Evolutionary conservation across 2,113 vertebrate species (phyloP), one percentile per base, ranked within the genome.

Genomic region (Crotophaga sulcirostris): DNA sequence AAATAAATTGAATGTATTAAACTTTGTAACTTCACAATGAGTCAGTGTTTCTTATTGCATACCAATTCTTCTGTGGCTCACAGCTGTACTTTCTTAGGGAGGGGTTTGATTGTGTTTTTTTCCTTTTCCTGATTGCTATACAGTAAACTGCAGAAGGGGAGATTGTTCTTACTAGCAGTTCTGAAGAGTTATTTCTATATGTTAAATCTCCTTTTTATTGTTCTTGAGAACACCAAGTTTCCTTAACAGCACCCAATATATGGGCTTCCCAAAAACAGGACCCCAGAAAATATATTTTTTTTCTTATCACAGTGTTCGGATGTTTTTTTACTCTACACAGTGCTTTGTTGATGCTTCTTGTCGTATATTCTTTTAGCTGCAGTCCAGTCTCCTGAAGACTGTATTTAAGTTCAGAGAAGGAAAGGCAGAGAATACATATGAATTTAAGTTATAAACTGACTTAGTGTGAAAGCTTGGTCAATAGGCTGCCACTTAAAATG

Each of bases 121-220:
- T 62, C 8, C 13, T 62, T 81, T 62, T 64, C 10, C 21, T 59
- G 3, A 2, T 82, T 1, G 0, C 3, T 29, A 1, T 16, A 18
- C 6, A n/a, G 58, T 4, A 58, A 87, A 55, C 9, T 54, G 15
- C 21, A 60, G 33, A 77, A 80, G 9, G 10, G 5, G 23, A 47
- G 4, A 7, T 63, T 34, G 18, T 6, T 58, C 25, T 55, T 45
- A 15, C 13, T 47, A 66, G 15, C 4, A 36, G 9, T 3, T 23
- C 33, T 75, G 47, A 63, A 82, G 8, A 14, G 3, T 40, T 31
- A 45, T 13, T 5, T 20, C 17, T 68, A 2, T n/a, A 34, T 38
- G 16, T 34, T 21, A 47, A 13, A 47, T 26, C 8, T 86, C 28
- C 3, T 73, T 54, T n/a, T 5, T 40, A 29, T 10, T 59, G 13